Conservation (phyloP, 2,113 vertebrate genomes). For the Sprattus sprattus region DNA sequence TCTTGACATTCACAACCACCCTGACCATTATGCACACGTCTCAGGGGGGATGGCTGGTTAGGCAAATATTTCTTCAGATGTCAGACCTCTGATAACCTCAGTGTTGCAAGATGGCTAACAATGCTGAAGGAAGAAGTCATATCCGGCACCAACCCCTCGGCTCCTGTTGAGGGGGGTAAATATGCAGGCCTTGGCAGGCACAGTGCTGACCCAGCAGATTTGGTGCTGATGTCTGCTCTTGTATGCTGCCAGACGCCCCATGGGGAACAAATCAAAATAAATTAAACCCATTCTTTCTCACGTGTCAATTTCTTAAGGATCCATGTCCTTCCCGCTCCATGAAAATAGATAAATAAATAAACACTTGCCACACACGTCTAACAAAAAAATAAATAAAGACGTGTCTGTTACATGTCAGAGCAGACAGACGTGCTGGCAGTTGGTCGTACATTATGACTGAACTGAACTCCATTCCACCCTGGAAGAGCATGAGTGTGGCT, state of each 20-base stretch:
- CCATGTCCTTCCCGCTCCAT: slow-evolving; percentile 19
- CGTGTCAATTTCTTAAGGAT: slow-evolving; percentile 27
- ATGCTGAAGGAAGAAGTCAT: slow-evolving; percentile 26
- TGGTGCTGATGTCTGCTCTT: slow-evolving; percentile 29
- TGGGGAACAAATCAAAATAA: slow-evolving; percentile 32
- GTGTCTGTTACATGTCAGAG: not conserved
- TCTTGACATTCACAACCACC: not conserved
- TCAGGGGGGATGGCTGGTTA: not conserved
- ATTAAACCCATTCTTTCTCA: slow-evolving; percentile 36
- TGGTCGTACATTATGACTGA: slow-evolving; percentile 16
- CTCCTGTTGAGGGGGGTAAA: slow-evolving; percentile 39
- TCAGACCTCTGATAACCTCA: slow-evolving; percentile 25
- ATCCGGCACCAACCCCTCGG: slow-evolving; percentile 8
- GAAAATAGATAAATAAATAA: slow-evolving; percentile 31
- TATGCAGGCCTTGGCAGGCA: slow-evolving; percentile 33
- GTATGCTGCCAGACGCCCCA: slow-evolving; percentile 9
- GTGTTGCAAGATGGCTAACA: slow-evolving; percentile 13
- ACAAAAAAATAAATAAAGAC: not conserved
- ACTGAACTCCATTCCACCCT: not conserved
- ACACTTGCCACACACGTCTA: not conserved
- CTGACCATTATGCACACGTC: not conserved
- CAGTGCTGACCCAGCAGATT: slow-evolving; percentile 28
- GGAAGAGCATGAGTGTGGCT: not conserved
- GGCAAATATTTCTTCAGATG: slow-evolving; percentile 14
- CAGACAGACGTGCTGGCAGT: slow-evolving; percentile 3